phyloP scores from a whole-genome alignment of 1,140 invertebrate species.

The Pachypeltis micranthus region DNA sequence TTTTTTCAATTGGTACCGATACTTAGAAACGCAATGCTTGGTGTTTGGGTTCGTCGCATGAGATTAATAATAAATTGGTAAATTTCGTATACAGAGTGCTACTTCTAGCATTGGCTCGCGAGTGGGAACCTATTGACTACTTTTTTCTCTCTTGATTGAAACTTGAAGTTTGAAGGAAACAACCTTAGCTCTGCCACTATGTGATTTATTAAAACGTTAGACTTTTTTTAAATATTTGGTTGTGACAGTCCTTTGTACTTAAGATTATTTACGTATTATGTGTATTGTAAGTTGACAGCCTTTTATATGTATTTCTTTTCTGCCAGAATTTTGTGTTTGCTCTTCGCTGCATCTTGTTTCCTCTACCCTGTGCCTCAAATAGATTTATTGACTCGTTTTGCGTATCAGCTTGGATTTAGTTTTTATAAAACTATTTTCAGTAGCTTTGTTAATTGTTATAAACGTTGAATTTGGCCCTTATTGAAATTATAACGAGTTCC shows the following conservation, averaged over 20 bases:
- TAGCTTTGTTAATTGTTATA: constrained; percentile 2
- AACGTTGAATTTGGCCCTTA: neutral
- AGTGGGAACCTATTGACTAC: too few relatives aligned
- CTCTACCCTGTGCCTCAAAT: neutral
- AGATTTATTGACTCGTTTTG: neutral
- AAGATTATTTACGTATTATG: neutral
- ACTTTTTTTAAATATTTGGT: neutral
- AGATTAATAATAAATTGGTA: too few relatives aligned
- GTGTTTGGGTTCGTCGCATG: too few relatives aligned
- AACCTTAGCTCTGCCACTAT: too few relatives aligned
- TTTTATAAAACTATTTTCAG: constrained; percentile 9
- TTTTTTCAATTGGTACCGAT: too few relatives aligned
- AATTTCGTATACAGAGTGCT: too few relatives aligned
- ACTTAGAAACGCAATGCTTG: too few relatives aligned
- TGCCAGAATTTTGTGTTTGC: neutral
- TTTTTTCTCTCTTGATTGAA: too few relatives aligned
- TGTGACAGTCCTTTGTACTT: neutral
- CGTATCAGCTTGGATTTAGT: neutral
- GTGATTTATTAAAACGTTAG: too few relatives aligned
- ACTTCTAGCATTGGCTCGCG: too few relatives aligned
- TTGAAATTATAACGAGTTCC: neutral
- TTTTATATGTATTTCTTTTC: neutral
- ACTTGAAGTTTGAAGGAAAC: too few relatives aligned
- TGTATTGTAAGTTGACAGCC: neutral
- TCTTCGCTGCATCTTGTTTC: neutral